These are phyloP conservation scores for Athalia rosae DNA, from an alignment of 2,888 invertebrate genomes.

Conservation along the genomic window DNA sequence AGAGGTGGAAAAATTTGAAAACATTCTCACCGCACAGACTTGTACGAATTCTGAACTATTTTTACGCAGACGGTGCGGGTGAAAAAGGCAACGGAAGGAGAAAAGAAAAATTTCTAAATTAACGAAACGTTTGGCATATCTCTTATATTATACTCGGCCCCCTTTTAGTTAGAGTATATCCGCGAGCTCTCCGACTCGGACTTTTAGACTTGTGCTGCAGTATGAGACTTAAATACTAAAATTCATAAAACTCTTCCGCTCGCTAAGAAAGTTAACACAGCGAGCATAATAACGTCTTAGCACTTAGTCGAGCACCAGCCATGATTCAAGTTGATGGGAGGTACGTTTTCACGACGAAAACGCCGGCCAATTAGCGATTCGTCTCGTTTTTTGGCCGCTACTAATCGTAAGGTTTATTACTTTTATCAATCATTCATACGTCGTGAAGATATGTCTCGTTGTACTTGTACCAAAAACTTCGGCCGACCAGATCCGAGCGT, in stretches of 20 bases:
- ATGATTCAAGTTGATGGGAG: constrained; percentile 36
- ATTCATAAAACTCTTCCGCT: constrained; percentile 39
- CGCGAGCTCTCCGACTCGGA: background rate
- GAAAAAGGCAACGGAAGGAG: too few relatives aligned
- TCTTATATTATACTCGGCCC: constrained; percentile 2
- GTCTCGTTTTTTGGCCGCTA: background rate
- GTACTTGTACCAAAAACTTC: too few relatives aligned
- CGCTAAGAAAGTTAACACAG: constrained; percentile 35
- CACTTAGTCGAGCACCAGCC: constrained; percentile 37
- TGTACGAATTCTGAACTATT: constrained; percentile 31
- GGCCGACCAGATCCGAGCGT: too few relatives aligned
- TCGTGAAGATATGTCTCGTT: background rate
- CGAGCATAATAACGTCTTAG: constrained; percentile 32
- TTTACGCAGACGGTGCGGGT: constrained; percentile 11
- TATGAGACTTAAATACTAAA: constrained; percentile 33
- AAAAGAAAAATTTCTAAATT: constrained; percentile 29
- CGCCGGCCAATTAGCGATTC: constrained; percentile 19
- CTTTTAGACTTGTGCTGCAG: background rate
- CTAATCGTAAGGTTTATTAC: background rate
- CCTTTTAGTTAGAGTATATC: background rate
- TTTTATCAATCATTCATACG: background rate
- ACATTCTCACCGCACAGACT: constrained; percentile 2
- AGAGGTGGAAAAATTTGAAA: constrained; percentile 2
- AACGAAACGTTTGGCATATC: constrained; percentile 39
- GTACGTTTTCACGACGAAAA: constrained; percentile 25